phyloP scores from a whole-genome alignment of 2,113 vertebrate genomes.

The Syrrhaptes paradoxus region DNA sequence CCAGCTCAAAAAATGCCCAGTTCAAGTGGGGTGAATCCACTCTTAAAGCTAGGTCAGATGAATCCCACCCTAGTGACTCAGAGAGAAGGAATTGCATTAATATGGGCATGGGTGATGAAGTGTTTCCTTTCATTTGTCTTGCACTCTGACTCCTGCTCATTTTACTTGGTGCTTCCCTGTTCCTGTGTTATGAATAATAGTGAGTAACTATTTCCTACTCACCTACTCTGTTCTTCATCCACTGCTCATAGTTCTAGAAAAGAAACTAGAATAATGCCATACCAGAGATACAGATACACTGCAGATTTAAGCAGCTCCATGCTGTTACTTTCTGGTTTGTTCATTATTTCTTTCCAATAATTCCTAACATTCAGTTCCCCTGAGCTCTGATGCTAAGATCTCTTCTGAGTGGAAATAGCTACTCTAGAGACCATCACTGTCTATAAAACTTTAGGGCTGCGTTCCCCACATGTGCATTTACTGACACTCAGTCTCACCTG shows the following conservation, averaged over 20 bases:
- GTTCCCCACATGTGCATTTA: neutral
- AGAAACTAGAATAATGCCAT: neutral
- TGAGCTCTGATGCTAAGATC: neutral
- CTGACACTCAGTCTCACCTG: neutral
- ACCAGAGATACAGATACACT: neutral
- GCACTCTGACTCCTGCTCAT: neutral
- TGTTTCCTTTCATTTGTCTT: constrained; percentile 57
- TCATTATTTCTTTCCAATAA: neutral
- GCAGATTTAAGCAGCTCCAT: neutral
- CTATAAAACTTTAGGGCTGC: neutral
- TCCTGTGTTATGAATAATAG: neutral
- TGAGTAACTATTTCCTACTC: neutral
- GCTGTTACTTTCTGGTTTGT: neutral
- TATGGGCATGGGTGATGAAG: neutral
- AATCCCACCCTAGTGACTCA: constrained; percentile 62
- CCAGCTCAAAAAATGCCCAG: neutral
- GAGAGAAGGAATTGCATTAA: constrained; percentile 29
- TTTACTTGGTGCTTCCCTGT: neutral
- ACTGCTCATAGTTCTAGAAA: neutral
- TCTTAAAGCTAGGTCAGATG: neutral
- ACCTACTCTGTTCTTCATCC: neutral
- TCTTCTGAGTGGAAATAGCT: constrained; percentile 26
- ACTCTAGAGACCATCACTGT: neutral
- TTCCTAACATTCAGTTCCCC: neutral
- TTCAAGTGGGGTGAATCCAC: neutral